Percentiles rank a stretch among this genome's conserved stretches.
Evolutionary conservation across 1,140 invertebrate species (phyloP).

Genomic region (Dufourea novaeangliae): DNA sequence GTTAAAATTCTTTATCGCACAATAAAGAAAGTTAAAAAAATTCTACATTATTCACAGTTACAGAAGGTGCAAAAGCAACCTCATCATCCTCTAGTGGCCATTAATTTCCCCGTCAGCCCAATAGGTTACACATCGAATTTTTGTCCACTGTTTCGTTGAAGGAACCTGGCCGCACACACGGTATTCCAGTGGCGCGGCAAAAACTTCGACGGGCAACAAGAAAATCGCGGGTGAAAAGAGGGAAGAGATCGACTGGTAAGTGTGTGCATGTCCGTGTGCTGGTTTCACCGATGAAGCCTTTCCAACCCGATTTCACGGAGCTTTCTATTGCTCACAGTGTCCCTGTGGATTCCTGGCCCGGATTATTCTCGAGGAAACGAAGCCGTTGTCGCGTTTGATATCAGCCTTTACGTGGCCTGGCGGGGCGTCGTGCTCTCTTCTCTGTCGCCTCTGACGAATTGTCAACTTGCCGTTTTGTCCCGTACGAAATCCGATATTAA

Average conservation of each 20-base stretch:
- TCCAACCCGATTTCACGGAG: slow-evolving; percentile 17
- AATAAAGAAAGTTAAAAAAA: no score
- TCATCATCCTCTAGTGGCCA: no score
- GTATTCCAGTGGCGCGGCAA: no score
- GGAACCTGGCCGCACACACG: no score
- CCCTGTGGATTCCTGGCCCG: slow-evolving; percentile 74
- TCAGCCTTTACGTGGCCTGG: slow-evolving; percentile 72
- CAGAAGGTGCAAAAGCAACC: no score
- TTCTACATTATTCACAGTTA: no score
- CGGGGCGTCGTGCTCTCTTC: slow-evolving; percentile 24
- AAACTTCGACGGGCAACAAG: slow-evolving; percentile 1
- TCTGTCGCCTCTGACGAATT: slow-evolving; percentile 36
- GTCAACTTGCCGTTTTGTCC: slow-evolving; percentile 41
- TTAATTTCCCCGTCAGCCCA: no score
- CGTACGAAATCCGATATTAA: slow-evolving; percentile 81
- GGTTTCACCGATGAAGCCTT: slow-evolving; percentile 27
- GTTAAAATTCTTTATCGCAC: no score
- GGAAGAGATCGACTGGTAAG: slow-evolving; percentile 28
- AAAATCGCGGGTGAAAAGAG: background rate
- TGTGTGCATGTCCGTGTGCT: slow-evolving; percentile 22
- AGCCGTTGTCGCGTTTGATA: slow-evolving; percentile 80
- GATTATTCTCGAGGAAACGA: slow-evolving; percentile 78
- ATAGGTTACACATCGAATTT: no score
- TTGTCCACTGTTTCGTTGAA: slow-evolving; percentile 35
- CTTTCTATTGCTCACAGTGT: slow-evolving; percentile 36